Base-by-base conservation (phyloP, 2,888 invertebrate genomes). In the Cecidostiba fungosa region DNA sequence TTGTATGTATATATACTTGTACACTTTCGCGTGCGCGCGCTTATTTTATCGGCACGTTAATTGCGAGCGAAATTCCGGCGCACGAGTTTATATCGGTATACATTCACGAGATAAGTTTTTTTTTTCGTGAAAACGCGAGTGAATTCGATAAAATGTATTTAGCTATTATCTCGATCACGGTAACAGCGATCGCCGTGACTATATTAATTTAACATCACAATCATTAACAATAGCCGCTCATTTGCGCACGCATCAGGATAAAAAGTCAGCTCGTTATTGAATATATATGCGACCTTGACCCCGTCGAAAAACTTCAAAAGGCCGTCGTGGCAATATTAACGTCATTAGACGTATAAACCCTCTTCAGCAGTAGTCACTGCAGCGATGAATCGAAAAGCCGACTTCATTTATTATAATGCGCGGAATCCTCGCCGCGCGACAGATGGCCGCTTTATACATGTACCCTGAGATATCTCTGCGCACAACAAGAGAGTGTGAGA, bases 291-390 rank as follows among this genome's bases (percentile, higher is more conserved):
- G 54, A 59, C 54, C 54, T 59, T 59, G 54, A 59, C 54, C 54
- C 54, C 23, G n/a, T 59, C 54, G 23, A n/a, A 4, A 59, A n/a
- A 59, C n/a, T 6, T 59, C 54, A 59, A 59, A 59, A 59, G 54
- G n/a, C n/a, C n/a, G n/a, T n/a, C n/a, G 26, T 23, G 73, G 39
- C 32, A 76, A 74, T 76, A 76, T 76, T 76, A 76, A 47, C 76
- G 76, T 50, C 76, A 76, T 76, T 54, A 76, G 76, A 47, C 47
- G 23, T 26, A 43, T 26, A 5, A 36, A 8, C 36, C 36, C 32
- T 70, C 14, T 26, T 36, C 69, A 32, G 32, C 70, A n/a, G 50
- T 3, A 12, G 50, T 16, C 50, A n/a, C n/a, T n/a, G n/a, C 54
- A 4, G 39, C 39, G 10, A 43, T 73, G 74, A 74, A 74, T 74